phyloP scores from a whole-genome alignment of 2,113 vertebrate species.

The Collichthys lucidus region DNA sequence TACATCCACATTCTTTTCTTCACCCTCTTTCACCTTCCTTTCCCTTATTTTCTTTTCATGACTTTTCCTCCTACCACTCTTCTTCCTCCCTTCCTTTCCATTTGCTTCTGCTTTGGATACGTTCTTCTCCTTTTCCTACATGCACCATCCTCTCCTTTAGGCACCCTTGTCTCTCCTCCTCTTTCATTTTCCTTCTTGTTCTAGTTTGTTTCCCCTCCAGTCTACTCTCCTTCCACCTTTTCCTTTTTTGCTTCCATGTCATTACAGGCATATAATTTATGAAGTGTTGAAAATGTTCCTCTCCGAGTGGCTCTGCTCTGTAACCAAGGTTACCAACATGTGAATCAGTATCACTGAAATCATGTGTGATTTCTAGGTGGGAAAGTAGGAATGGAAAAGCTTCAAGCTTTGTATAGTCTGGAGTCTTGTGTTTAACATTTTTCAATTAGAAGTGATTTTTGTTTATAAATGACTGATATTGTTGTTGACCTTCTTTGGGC shows the following conservation, averaged over 20 bases:
- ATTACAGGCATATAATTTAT: constrained; percentile 74
- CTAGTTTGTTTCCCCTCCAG: neutral
- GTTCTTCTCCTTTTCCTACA: neutral
- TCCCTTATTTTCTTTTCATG: neutral
- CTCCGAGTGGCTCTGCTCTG: constrained; percentile 55
- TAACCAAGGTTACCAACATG: constrained; percentile 75
- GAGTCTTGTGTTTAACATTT: constrained; percentile 63
- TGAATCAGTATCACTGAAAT: constrained; percentile 55
- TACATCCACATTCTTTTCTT: neutral
- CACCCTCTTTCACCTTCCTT: neutral
- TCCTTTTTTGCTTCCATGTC: constrained; percentile 47
- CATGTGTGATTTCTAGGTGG: constrained; percentile 51
- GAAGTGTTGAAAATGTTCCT: constrained; percentile 70
- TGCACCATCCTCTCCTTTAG: constrained; percentile 6
- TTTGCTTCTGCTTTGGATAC: neutral
- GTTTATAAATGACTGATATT: constrained; percentile 67
- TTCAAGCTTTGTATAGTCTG: constrained; percentile 63
- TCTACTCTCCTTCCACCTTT: constrained; percentile 6
- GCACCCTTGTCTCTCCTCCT: neutral
- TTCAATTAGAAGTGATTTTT: constrained; percentile 68
- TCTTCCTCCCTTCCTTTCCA: neutral
- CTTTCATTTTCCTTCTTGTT: neutral
- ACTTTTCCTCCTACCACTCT: neutral
- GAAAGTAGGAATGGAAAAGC: constrained; percentile 38
- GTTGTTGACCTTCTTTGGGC: constrained; percentile 55